Evolutionary conservation across 1,140 invertebrate species (phyloP), one percentile per base, ranked within the genome.

Genomic region (Diachasmimorpha longicaudata): DNA sequence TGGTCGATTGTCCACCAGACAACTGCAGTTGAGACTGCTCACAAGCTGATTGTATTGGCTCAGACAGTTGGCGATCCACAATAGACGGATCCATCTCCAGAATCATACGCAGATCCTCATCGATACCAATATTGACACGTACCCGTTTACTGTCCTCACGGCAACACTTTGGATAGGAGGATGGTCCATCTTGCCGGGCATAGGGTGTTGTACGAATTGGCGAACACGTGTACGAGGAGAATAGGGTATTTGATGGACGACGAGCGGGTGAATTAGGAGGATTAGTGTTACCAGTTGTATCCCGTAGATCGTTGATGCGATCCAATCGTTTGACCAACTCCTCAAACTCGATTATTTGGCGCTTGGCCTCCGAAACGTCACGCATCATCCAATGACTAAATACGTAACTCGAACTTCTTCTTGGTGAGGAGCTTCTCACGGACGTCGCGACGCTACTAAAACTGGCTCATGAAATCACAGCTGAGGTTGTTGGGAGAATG

Each of bases 51-150:
- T 52, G 72, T 52, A 63, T 25, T 70, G 76, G 75, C 39, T 70
- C 25, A 68, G 79, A 82, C 68, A 75, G 21, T 16, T 77, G 75
- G 9, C 85, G 85, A 86, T 92, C 91, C 31, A 91, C 88, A 82
- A 92, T 90, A 77, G 89, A 91, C 36, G 91, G 91, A 84, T 92
- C 91, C 91, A 91, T 91, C 80, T 92, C 91, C 42, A 92, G 84
- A 68, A 91, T 91, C 91, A 92, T 91, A 85, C 90, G 89, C 73
- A 92, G 84, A 85, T 92, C 91, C 77, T 91, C 90, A 81, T 92
- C 91, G 72, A 92, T 92, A 16, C 91, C 91, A 76, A 91, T 88
- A 37, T 90, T 88, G 23, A 91, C 88, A n/a, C 87, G 86, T 39
- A 92, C 86, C 5, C 82, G 81, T 78, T 84, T 79, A 63, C 70